Conservation (phyloP, 2,113 vertebrate species). For the Calonectris borealis region DNA sequence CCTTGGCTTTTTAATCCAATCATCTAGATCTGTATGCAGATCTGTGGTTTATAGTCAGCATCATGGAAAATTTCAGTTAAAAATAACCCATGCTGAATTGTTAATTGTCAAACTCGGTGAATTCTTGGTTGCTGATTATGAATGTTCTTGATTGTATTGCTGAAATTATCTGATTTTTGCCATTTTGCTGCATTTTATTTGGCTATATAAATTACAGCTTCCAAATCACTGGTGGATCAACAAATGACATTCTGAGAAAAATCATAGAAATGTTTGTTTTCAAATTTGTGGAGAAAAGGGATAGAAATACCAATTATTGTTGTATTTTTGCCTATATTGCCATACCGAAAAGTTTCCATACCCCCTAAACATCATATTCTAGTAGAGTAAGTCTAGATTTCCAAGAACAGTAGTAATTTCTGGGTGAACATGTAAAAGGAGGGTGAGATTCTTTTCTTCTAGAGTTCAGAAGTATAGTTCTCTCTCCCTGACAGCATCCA, state of each 20-base stretch:
- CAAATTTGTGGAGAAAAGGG: not conserved
- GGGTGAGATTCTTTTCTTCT: not conserved
- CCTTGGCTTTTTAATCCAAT: not conserved
- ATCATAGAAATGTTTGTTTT: not conserved
- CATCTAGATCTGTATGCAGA: not conserved
- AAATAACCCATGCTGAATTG: not conserved
- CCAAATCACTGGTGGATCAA: not conserved
- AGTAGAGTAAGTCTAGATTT: not conserved
- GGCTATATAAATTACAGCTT: not conserved
- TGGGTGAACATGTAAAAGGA: not conserved
- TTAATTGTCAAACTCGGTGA: not conserved
- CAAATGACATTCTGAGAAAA: not conserved
- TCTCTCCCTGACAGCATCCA: not conserved
- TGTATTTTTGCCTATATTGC: not conserved
- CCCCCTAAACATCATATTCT: not conserved
- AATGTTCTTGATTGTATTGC: not conserved
- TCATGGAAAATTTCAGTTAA: not conserved
- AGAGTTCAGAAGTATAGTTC: not conserved
- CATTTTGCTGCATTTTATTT: not conserved
- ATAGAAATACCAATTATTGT: not conserved
- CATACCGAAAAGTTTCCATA: not conserved
- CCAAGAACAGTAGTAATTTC: not conserved
- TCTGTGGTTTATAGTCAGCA: not conserved
- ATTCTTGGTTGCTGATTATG: not conserved
- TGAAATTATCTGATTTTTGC: not conserved